Conservation (phyloP, 2,113 vertebrate genomes). For the Lycaon pictus region DNA sequence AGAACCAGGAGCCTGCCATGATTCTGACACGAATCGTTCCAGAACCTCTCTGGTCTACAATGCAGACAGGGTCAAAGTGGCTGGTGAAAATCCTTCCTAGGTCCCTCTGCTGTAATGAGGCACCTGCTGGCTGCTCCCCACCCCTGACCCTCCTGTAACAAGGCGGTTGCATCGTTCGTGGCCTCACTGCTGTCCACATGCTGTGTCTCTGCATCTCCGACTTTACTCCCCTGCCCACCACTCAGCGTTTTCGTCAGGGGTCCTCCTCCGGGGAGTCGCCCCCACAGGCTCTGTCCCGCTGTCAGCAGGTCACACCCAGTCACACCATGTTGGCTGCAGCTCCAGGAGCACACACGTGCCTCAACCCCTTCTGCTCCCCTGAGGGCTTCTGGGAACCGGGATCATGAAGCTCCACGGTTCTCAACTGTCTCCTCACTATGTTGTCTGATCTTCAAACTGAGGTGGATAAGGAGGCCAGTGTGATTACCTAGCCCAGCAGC, state of each 20-base stretch:
- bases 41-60: background rate
- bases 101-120: background rate
- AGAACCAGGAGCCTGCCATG: background rate
- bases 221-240: fast-evolving
- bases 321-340: background rate
- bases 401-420: fast-evolving
- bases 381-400: background rate
- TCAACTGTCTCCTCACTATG: background rate
- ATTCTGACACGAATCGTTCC: background rate
- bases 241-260: background rate
- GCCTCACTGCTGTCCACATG: background rate
- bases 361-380: too few relatives aligned
- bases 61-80: background rate
- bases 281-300: background rate
- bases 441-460: background rate
- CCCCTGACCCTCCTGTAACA: fast-evolving
- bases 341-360: background rate
- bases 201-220: too few relatives aligned
- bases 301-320: too few relatives aligned
- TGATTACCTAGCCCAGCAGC: background rate
- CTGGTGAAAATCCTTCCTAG: background rate
- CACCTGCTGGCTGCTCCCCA: background rate
- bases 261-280: background rate
- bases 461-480: too few relatives aligned
- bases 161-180: too few relatives aligned